Base-by-base conservation (phyloP, 2,113 vertebrate genomes). In the Gila orcuttii region DNA sequence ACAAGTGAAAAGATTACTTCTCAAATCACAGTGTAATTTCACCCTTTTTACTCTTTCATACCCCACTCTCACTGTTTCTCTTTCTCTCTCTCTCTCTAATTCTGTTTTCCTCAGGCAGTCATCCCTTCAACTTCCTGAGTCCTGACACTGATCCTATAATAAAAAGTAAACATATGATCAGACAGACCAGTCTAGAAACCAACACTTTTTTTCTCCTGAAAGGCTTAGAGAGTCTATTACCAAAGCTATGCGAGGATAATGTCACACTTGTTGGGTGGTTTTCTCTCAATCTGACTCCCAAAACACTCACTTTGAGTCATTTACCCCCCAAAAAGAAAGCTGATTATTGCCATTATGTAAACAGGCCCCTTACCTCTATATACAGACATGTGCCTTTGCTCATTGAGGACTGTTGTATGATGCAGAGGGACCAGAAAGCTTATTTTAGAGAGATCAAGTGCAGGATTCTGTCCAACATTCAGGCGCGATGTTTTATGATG, bases 71-170 rank as follows among this genome's bases (percentile, higher is more conserved):
- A 12, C 85, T 76, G 69, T 60, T 71, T 36, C 74, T 62, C 19
- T 75, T 10, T 28, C 31, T 76, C 55, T 88, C 31, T 76, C 55
- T 88, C 77, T 85, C 42, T 79, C 31, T 68, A 33, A 31, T 62
- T 78, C 69, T 71, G 7, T 39, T 85, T 60, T 64, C 69, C 25
- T 28, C 68, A 39, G 73, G 68, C n/a, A 55, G 3, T 64, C 68
- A 69, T 71, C 33, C 19, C 19, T 23, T 4, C 19, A 71, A 71
- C 17, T 7, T 66, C 80, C 59, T 52, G 57, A 55, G 33, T 79
- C 73, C 78, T 68, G 71, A 85, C 10, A 6, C 78, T 85, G 71
- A 87, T 89, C 86, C 87, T 85, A 86, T 88, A 86, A 89, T 82
- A 78, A 79, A 57, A 69, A 33, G 69, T 57, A 85, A 86, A 76